Percentiles rank a stretch among this genome's conserved stretches.
Evolutionary conservation across 2,113 vertebrate species (phyloP).

Genomic region (Rissa tridactyla): DNA sequence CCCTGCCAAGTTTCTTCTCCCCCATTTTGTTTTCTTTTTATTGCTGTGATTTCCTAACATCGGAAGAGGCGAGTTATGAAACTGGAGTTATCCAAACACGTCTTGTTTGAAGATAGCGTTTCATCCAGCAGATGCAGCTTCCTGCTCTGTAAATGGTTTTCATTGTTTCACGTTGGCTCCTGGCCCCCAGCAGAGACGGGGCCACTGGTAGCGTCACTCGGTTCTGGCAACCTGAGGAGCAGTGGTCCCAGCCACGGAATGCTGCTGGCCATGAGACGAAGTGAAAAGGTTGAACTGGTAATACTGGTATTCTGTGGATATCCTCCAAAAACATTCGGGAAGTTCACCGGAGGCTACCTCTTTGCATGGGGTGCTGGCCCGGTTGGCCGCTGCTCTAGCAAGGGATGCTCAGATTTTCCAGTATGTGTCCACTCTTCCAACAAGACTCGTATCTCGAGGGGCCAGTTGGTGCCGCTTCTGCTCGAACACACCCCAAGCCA

Average conservation of each 20-base stretch:
- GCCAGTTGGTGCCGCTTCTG: not conserved
- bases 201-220: not conserved
- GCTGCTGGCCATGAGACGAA: not conserved
- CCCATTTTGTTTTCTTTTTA: conserved; percentile 52
- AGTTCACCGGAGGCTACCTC: not conserved
- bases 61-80: conserved; percentile 66
- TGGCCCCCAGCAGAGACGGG: not conserved
- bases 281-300: not conserved
- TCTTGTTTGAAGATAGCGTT: conserved; percentile 70
- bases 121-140: conserved; percentile 64
- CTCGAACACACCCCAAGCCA: rapidly evolving
- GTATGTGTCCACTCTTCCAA: rapidly evolving
- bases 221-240: not conserved
- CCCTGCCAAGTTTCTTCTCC: not conserved
- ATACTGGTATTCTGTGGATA: not conserved
- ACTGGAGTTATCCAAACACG: conserved; percentile 68
- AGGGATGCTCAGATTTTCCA: not conserved
- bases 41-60: conserved; percentile 56
- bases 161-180: conserved; percentile 60
- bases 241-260: not conserved
- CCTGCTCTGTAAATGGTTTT: conserved; percentile 60
- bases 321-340: not conserved
- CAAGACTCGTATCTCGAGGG: not conserved
- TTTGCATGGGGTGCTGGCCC: not conserved
- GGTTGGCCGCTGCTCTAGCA: not conserved